Evolutionary conservation across 2,888 invertebrate genomes (phyloP), one percentile per base, ranked within the genome.

Genomic region (Pimpla rufipes): DNA sequence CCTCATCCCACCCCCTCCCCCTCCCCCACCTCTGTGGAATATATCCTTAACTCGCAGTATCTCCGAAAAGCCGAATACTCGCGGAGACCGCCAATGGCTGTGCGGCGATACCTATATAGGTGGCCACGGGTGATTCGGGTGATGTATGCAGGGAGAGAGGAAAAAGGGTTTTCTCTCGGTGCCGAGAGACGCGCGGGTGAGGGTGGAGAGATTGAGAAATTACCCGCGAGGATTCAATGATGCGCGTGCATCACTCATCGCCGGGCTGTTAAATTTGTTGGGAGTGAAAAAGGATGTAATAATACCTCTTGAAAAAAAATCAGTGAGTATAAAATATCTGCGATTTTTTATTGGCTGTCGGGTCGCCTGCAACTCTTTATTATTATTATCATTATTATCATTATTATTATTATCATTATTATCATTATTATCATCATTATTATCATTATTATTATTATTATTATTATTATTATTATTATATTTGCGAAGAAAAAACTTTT

Each of bases 61-160:
- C 68, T 66, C 76, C 55, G 71, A 67, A 83, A 83, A 83, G 70
- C 70, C 59, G 76, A 83, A 83, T 83, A 83, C 76, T 73, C 70
- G 67, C 55, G 42, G n/a, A 59, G 76, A 47, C 81, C 78, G 70
- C 81, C 47, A 59, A 74, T 64, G 66, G 16, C 13, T 18, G n/a
- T n/a, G 52, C 73, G 59, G 29, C 29, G 5, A 3, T 29, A 3
- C 29, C 57, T 57, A 73, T 47, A n/a, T 37, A 18, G 10, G 64
- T 64, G 40, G 18, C 42, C 50, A 40, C 66, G 8, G 42, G 35
- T 23, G 59, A 59, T 47, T 13, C 47, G 13, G n/a, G 45, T 66
- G 21, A 42, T 66, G 45, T 37, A 66, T 66, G 5, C 29, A 21
- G n/a, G n/a, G n/a, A 0, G 2, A 18, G 21, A 8, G 45, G 66